Evolutionary conservation across 2,888 invertebrate species (phyloP), one percentile per base, ranked within the genome.

Genomic region (Endotricha flammealis): DNA sequence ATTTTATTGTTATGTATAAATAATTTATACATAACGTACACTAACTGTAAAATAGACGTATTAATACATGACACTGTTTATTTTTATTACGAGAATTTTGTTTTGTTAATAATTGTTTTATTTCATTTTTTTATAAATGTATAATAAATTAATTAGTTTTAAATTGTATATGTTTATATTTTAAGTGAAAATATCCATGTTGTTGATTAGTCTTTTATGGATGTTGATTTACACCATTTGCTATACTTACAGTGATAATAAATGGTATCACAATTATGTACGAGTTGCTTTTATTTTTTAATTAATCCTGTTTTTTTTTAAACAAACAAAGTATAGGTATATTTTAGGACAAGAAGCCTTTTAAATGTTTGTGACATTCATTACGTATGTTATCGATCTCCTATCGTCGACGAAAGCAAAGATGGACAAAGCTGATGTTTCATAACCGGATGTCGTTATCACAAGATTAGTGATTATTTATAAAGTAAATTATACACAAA

Each of bases 191-290:
- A 72, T 76, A 85, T 85, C 81, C 80, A 79, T 85, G 85, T 83
- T 85, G 85, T 86, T 86, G 77, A 82, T 85, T 85, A 85, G 83
- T 86, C 64, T 83, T 81, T 68, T 76, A 85, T 85, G 82, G 83
- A 83, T 81, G 85, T 85, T 85, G 78, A 81, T 76, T 80, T 81
- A 79, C 76, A 83, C 82, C 82, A 82, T 83, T 85, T 83, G 76
- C 79, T 79, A 81, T 72, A n/a, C n/a, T n/a, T n/a, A 64, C 73
- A 80, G 75, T 78, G 79, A 82, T 81, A 83, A 83, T 85, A 83
- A 85, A 85, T 85, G 80, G 82, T 81, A 80, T 59, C 53, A 74
- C 68, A 75, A 65, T 65, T 46, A 55, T 46, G 50, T n/a, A n/a
- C n/a, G 32, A 42, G 41, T 48, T 23, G 13, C 10, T 42, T 50